Percentiles rank a stretch among this genome's conserved stretches.
phyloP scores from a whole-genome alignment of 2,797 vertebrate genomes.

The Darevskia mixta region DNA sequence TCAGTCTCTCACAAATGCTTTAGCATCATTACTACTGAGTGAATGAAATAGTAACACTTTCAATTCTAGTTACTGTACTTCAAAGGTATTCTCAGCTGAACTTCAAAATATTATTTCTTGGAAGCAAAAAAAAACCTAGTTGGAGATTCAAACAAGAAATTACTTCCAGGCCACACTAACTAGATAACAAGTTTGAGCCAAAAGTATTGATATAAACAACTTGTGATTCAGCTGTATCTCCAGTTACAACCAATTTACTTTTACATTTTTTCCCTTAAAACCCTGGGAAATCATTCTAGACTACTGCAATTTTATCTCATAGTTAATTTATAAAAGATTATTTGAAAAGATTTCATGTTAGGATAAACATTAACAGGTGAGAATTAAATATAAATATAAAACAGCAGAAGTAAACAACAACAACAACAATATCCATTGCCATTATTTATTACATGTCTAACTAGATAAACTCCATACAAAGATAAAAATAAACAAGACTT shows the following conservation, averaged over 20 bases:
- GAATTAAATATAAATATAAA: slow-evolving; percentile 1
- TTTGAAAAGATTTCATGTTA: slow-evolving; percentile 11
- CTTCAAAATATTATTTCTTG: not conserved
- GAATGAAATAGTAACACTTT: not conserved
- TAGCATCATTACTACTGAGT: not conserved
- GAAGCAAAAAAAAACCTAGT: not conserved
- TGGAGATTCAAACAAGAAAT: not conserved
- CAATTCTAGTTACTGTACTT: not conserved
- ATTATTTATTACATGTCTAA: not conserved
- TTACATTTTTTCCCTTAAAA: slow-evolving; percentile 41
- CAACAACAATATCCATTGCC: not conserved
- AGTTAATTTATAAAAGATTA: slow-evolving; percentile 26
- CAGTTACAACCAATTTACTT: slow-evolving; percentile 28
- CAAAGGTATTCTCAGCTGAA: not conserved
- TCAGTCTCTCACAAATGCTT: not conserved
- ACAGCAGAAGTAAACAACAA: not conserved
- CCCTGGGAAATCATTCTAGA: slow-evolving; percentile 40
- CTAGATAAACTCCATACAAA: not conserved
- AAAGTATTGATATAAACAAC: slow-evolving; percentile 36
- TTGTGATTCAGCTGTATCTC: not conserved
- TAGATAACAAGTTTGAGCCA: not conserved
- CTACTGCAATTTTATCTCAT: slow-evolving; percentile 3
- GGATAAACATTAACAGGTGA: not conserved
- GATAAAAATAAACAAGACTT: not conserved
- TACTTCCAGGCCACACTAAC: not conserved